These are phyloP conservation scores for Drosophila greeni DNA, from an alignment of 2,888 invertebrate species.

Conservation along the genomic window DNA sequence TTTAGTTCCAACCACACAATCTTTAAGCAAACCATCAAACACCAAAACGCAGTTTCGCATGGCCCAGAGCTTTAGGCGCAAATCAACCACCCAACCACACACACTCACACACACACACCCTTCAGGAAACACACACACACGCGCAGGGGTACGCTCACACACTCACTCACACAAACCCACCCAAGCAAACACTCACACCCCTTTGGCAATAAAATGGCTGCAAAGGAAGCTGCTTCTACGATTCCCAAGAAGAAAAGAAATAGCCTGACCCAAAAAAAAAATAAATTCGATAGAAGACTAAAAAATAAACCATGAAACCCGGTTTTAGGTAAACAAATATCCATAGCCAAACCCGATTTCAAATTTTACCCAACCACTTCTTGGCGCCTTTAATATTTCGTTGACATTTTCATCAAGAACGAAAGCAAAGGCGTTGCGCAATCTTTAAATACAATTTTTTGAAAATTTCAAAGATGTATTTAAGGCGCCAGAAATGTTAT, in stretches of 20 bases:
- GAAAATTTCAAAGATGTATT: constrained; percentile 67
- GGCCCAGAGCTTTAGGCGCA: constrained; percentile 56
- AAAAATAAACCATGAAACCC: constrained; percentile 5
- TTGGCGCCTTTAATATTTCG: constrained; percentile 65
- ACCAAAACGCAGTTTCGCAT: constrained; percentile 58
- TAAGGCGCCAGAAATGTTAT: constrained; percentile 58
- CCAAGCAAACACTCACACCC: constrained; percentile 53
- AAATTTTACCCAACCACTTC: constrained; percentile 48
- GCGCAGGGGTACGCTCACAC: constrained; percentile 53
- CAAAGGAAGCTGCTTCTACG: constrained; percentile 74
- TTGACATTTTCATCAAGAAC: constrained; percentile 59
- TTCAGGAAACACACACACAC: constrained; percentile 40
- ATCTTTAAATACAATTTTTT: constrained; percentile 48
- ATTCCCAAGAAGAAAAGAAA: constrained; percentile 76
- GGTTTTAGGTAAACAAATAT: constrained; percentile 19
- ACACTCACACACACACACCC: constrained; percentile 54
- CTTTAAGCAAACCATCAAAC: constrained; percentile 29
- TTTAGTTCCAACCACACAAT: constrained; percentile 53
- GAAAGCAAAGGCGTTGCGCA: constrained; percentile 63
- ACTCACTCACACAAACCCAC: constrained; percentile 34
- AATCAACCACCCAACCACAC: constrained; percentile 62
- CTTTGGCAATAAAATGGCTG: constrained; percentile 71
- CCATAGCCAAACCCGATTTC: constrained; percentile 14
- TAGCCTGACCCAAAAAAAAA: constrained; percentile 58
- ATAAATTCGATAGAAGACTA: constrained; percentile 30